These are phyloP conservation scores for Diplolepis rosae DNA, from an alignment of 2,888 invertebrate species.

Conservation along the genomic window DNA sequence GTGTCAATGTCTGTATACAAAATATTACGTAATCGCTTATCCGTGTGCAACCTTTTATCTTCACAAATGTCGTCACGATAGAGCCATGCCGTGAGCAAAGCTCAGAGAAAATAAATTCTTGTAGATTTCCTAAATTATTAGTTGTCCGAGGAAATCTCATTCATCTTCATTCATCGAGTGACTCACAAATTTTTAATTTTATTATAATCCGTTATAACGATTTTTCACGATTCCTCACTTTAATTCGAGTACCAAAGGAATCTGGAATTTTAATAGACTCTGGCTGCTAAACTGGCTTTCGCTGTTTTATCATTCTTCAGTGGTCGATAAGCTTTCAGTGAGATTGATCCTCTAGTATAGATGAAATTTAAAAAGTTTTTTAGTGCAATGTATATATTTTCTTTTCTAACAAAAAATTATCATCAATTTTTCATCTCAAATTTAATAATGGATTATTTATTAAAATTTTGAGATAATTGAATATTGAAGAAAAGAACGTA, in stretches of 20 bases:
- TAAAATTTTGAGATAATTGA: too few relatives aligned
- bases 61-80: conserved; percentile 20
- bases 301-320: background rate
- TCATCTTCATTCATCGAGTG: conserved; percentile 22
- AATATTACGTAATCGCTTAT: background rate
- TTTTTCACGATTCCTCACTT: background rate
- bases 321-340: background rate
- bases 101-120: conserved; percentile 38
- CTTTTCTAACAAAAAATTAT: background rate
- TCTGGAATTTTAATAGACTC: background rate
- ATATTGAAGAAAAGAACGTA: too few relatives aligned
- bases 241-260: background rate
- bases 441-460: too few relatives aligned
- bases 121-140: conserved; percentile 55
- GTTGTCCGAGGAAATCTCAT: conserved; percentile 49
- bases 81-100: conserved; percentile 60
- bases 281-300: background rate
- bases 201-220: too few relatives aligned
- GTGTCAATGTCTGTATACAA: background rate
- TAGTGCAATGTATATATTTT: background rate
- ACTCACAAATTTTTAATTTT: background rate
- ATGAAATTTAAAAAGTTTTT: background rate
- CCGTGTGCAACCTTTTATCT: conserved; percentile 12
- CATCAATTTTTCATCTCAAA: too few relatives aligned
- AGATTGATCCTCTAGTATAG: background rate